Percentiles rank a stretch among this genome's conserved stretches.
phyloP scores from a whole-genome alignment of 2,888 invertebrate species.

The Drosophila incognita region DNA sequence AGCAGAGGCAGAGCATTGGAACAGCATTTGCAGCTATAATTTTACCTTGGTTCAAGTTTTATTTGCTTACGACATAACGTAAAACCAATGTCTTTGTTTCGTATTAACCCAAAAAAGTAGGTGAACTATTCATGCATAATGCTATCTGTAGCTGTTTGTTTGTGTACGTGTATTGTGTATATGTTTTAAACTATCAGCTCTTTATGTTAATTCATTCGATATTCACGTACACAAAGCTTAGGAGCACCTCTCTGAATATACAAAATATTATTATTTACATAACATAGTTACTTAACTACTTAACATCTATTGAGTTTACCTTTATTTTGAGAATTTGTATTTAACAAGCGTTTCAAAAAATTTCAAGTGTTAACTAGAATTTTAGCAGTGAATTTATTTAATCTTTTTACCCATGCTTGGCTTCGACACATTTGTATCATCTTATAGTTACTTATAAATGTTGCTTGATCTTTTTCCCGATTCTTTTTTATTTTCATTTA shows the following conservation, averaged over 20 bases:
- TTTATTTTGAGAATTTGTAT: neutral
- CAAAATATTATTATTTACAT: neutral
- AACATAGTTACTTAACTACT: constrained; percentile 3
- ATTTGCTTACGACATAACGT: constrained; percentile 46
- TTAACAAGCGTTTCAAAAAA: neutral
- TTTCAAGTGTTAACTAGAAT: neutral
- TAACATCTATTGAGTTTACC: constrained; percentile 2
- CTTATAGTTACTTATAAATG: neutral
- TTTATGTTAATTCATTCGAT: constrained; percentile 19
- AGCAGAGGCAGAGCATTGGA: neutral
- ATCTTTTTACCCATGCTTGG: neutral
- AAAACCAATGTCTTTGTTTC: constrained; percentile 27
- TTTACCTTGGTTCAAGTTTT: constrained; percentile 62
- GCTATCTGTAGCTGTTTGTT: constrained; percentile 2
- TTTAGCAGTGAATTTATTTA: neutral
- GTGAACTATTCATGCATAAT: constrained; percentile 22
- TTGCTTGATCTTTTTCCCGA: neutral
- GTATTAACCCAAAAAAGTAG: constrained; percentile 24
- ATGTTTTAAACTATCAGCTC: constrained; percentile 25
- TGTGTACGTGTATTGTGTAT: constrained; percentile 33
- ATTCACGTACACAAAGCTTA: constrained; percentile 38
- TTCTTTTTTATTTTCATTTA: neutral
- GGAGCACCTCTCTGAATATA: constrained; percentile 4
- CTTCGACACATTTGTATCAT: neutral
- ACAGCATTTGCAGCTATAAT: constrained; percentile 38